Evolutionary conservation across 2,113 vertebrate species (phyloP).

Genomic region (Paralichthys olivaceus): DNA sequence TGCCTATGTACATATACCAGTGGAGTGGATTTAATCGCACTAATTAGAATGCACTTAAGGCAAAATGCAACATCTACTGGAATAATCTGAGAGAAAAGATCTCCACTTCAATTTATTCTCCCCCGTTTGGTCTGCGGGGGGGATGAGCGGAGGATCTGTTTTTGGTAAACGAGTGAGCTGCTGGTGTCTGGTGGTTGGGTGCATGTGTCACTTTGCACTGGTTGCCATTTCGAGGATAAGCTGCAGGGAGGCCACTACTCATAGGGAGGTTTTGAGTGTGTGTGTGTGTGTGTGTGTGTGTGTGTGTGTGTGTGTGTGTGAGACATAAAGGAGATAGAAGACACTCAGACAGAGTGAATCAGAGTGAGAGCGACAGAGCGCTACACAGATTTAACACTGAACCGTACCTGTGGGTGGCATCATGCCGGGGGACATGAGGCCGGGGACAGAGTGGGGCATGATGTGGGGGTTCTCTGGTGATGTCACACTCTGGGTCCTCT

Average conservation of each 20-base stretch:
- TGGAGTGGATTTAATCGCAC: conserved; percentile 86
- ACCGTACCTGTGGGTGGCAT: conserved; percentile 96
- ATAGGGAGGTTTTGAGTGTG: conserved; percentile 18
- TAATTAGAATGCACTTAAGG: conserved; percentile 88
- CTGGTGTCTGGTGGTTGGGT: conserved; percentile 77
- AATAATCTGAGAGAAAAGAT: conserved; percentile 84
- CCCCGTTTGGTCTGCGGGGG: conserved; percentile 62
- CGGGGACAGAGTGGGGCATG: conserved; percentile 98
- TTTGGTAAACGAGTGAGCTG: conserved; percentile 72
- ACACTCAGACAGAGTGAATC: conserved; percentile 38
- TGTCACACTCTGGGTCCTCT: conserved; percentile 98
- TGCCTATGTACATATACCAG: conserved; percentile 84
- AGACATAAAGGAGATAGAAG: conserved; percentile 22
- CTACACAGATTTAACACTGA: neutral
- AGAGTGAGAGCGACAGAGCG: conserved; percentile 53
- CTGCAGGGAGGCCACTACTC: conserved; percentile 62
- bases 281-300: conserved; percentile 12
- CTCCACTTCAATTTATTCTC: conserved; percentile 83
- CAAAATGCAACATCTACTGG: conserved; percentile 83
- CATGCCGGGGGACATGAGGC: conserved; percentile 99
- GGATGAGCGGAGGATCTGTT: conserved; percentile 65
- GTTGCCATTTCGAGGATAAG: conserved; percentile 81
- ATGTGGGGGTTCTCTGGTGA: conserved; percentile 98
- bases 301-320: conserved; percentile 23
- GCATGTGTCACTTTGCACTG: conserved; percentile 79